These are phyloP conservation scores for Oceanodroma tethys DNA, from an alignment of 2,113 vertebrate genomes.

Conservation along the genomic window DNA sequence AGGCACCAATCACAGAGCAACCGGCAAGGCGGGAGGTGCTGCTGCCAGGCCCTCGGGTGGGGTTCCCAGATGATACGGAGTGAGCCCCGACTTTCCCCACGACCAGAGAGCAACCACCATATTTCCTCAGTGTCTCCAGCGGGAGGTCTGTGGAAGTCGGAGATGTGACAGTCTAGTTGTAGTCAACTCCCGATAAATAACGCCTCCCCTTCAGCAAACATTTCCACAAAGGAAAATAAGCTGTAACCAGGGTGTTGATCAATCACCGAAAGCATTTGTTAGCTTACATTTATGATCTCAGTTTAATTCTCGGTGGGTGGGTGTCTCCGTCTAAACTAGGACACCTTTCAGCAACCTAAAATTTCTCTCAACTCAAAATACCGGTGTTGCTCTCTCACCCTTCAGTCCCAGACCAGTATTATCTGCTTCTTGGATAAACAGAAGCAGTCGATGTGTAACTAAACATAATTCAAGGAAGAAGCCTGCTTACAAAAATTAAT, in stretches of 20 bases:
- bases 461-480: not conserved
- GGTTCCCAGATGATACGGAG: fast-evolving
- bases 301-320: not conserved
- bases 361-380: not conserved
- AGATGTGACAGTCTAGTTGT: not conserved
- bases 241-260: not conserved
- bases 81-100: not conserved
- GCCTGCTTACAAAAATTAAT: not conserved
- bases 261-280: not conserved
- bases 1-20: not conserved
- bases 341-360: not conserved
- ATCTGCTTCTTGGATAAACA: not conserved
- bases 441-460: not conserved
- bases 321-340: not conserved
- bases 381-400: not conserved
- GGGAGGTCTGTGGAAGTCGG: not conserved
- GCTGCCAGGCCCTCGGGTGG: not conserved
- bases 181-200: not conserved
- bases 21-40: not conserved
- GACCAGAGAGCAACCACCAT: not conserved
- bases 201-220: not conserved
- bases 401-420: not conserved
- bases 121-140: not conserved
- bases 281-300: not conserved
- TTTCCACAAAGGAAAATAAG: not conserved